These are phyloP conservation scores for Strigops habroptila DNA, from an alignment of 2,113 vertebrate genomes.

Conservation along the genomic window DNA sequence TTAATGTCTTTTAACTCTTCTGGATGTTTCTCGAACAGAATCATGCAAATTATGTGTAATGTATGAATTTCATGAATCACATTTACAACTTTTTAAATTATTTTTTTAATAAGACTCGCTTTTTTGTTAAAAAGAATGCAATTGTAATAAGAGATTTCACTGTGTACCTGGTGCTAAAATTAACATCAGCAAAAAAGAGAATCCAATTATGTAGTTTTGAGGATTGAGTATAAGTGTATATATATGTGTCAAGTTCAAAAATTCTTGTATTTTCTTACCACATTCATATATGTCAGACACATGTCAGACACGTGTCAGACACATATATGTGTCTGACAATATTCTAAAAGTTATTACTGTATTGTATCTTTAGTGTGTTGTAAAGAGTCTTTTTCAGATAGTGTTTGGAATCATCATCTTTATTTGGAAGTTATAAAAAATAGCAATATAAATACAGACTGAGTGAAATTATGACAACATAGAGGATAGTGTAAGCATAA, in stretches of 20 bases:
- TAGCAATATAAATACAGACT: background rate
- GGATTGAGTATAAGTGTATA: background rate
- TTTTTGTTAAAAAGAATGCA: background rate
- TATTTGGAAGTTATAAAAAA: background rate
- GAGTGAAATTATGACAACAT: background rate
- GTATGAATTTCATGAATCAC: background rate
- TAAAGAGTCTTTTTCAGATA: background rate
- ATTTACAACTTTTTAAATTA: background rate
- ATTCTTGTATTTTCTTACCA: background rate
- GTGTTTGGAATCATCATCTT: background rate
- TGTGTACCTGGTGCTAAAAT: background rate
- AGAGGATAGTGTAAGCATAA: background rate
- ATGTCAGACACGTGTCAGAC: too few relatives aligned
- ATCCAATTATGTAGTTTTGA: background rate
- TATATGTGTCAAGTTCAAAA: background rate
- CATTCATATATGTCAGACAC: background rate
- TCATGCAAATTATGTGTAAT: background rate
- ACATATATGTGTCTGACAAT: background rate
- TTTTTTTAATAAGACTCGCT: background rate
- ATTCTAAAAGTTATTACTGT: background rate
- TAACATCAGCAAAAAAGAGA: background rate
- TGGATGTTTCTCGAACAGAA: background rate
- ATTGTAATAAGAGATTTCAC: background rate
- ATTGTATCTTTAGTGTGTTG: background rate
- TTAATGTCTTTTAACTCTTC: background rate